phyloP scores from a whole-genome alignment of 2,888 invertebrate species.

The Drepana falcataria region DNA sequence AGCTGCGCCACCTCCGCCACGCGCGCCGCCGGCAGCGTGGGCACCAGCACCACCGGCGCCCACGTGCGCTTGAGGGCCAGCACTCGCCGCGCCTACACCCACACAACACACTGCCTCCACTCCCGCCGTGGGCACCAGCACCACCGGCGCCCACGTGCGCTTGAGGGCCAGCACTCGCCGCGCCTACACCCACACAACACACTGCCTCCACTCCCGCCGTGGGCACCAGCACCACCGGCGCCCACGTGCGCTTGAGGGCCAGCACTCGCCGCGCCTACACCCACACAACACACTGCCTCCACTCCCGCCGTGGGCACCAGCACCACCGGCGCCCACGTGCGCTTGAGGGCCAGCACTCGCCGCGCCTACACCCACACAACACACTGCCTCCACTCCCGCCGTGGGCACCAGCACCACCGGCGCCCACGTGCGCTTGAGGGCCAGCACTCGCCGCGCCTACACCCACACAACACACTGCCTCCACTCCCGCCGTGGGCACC shows the following conservation, averaged over 20 bases:
- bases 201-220: conserved; percentile 88
- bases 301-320: no score
- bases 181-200: conserved; percentile 90
- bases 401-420: no score
- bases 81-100: background rate
- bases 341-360: no score
- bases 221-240: conserved; percentile 95
- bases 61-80: no score
- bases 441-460: no score
- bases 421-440: no score
- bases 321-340: no score
- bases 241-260: conserved; percentile 92
- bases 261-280: conserved; percentile 86
- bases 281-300: background rate
- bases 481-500: conserved; percentile 68
- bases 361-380: no score
- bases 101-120: conserved; percentile 75
- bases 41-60: conserved; percentile 71
- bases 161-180: conserved; percentile 78
- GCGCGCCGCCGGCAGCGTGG: conserved; percentile 93
- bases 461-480: no score
- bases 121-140: conserved; percentile 92
- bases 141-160: conserved; percentile 89
- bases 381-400: no score
- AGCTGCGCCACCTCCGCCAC: conserved; percentile 91